Evolutionary conservation across 2,888 invertebrate genomes (phyloP).

Genomic region (Biston stratarius): DNA sequence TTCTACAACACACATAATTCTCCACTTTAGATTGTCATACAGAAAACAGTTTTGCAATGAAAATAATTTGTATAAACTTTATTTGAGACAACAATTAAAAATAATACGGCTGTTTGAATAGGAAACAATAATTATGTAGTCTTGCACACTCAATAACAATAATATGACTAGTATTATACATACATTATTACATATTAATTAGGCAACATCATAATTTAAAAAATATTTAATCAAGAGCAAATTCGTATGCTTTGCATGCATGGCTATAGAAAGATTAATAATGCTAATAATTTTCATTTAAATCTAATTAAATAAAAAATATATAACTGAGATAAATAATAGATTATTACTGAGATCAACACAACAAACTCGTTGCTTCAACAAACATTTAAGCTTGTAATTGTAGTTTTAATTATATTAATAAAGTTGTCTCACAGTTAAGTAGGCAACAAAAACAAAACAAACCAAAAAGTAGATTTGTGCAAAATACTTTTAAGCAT

Average conservation of each 20-base stretch:
- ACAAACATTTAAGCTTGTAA: neutral
- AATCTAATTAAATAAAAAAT: neutral
- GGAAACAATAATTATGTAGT: neutral
- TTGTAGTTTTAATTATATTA: no score
- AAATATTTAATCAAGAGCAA: constrained; percentile 1
- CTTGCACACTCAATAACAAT: constrained; percentile 52
- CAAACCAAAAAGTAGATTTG: no score
- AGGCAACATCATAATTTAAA: constrained; percentile 12
- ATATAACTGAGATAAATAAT: constrained; percentile 11
- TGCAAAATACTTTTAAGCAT: neutral
- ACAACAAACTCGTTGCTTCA: neutral
- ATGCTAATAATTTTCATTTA: neutral
- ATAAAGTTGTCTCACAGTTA: no score
- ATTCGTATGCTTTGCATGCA: constrained; percentile 10
- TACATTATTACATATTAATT: constrained; percentile 5
- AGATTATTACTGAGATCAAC: constrained; percentile 11
- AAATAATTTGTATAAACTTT: neutral
- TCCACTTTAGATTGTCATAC: constrained; percentile 8
- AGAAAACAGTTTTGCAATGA: neutral
- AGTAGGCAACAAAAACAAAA: no score
- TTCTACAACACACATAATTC: constrained; percentile 13
- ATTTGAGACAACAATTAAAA: neutral
- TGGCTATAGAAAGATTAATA: neutral
- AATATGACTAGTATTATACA: constrained; percentile 41
- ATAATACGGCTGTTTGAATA: neutral